These are phyloP conservation scores for Andinoacara biseriatus DNA, from an alignment of 2,113 vertebrate genomes.

Conservation along the genomic window DNA sequence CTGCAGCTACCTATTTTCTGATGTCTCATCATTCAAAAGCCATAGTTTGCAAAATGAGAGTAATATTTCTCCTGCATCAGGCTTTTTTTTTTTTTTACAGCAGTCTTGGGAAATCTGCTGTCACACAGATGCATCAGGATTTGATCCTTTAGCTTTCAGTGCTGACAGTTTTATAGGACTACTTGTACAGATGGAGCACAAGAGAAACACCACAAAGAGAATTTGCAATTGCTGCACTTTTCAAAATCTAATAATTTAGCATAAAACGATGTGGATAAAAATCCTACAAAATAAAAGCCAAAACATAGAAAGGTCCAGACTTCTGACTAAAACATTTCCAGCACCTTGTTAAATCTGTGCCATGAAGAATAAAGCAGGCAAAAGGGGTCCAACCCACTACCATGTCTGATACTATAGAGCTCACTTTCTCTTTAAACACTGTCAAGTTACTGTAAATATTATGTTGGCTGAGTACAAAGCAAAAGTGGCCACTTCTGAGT, in stretches of 20 bases:
- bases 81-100: background rate
- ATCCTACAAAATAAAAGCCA: background rate
- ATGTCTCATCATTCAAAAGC: conserved; percentile 26
- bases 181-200: background rate
- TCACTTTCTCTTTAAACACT: background rate
- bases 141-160: conserved; percentile 9
- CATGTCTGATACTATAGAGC: background rate
- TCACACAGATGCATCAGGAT: background rate
- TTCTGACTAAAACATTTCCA: background rate
- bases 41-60: background rate
- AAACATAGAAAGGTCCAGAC: background rate
- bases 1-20: background rate
- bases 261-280: background rate
- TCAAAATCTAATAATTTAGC: background rate
- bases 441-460: background rate
- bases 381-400: background rate
- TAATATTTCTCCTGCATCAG: background rate
- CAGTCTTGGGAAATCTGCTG: background rate
- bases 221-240: background rate
- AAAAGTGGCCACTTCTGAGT: background rate
- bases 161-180: conserved; percentile 4
- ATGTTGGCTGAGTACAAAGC: background rate
- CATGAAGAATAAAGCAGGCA: fast-evolving
- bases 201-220: background rate
- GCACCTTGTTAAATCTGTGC: background rate